Evolutionary conservation across 2,797 vertebrate genomes (phyloP), one percentile per base, ranked within the genome.

Genomic region (Rhabdomys pumilio): DNA sequence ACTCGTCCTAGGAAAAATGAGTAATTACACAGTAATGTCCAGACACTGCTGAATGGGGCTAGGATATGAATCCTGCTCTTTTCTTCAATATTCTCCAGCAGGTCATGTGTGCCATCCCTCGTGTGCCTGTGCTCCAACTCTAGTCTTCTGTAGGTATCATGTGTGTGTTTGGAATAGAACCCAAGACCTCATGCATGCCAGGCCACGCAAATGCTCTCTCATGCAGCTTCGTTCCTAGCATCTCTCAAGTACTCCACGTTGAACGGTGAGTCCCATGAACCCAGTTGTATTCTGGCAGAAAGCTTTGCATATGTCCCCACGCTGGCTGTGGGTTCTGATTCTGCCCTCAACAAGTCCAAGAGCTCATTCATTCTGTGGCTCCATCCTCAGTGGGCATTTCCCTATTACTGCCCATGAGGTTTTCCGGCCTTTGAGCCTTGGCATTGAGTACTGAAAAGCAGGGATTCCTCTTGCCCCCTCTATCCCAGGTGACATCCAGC

Each of bases 381-480:
- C 6, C 89, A 44, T 24, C 19, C 17, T 41, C 6, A 24, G 19
- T 55, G 34, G 1, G 13, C 9, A 24, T 13, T 10, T 76, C 82
- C 79, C 41, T 41, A 61, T 76, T 61, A 11, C 80, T 94, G 89
- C 83, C 87, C 8, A 22, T 29, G 29, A 57, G 31, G 4, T 57
- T 38, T 57, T 38, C 53, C 38, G 13, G 53, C 11, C 31, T 90
- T 77, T 5, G 1, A 75, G 83, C 82, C 26, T 69, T 14, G 34
- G 92, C 44, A 50, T 29, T 84, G 73, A 90, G 55, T 75, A n/a
- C 59, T 53, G 13, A 86, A 73, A 57, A 89, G 26, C 55, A 91
- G 80, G 63, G 15, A 34, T 5, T 44, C 50, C 55, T 20, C 1
- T 14, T 57, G 31, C 19, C 6, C 4, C 34, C 3, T 22, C 6